These are phyloP conservation scores for Pyxicephalus adspersus DNA, from an alignment of 2,113 vertebrate genomes.

Conservation along the genomic window DNA sequence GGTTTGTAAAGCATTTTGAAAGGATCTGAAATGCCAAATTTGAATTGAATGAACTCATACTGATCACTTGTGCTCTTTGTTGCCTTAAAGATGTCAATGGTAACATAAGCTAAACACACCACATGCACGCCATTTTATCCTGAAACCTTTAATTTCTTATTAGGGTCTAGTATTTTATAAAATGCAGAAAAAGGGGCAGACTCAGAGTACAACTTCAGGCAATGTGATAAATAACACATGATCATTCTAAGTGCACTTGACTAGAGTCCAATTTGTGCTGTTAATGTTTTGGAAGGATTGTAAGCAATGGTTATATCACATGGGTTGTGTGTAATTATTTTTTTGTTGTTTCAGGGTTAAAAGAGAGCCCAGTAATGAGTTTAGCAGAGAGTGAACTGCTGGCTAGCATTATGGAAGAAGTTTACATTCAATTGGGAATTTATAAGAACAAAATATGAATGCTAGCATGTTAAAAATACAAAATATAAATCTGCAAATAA, in stretches of 20 bases:
- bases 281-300: no score
- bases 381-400: constrained; percentile 78
- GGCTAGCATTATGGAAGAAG: constrained; percentile 79
- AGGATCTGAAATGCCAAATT: no score
- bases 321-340: background rate
- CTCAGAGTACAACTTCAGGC: no score
- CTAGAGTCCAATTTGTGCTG: background rate
- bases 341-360: constrained; percentile 72
- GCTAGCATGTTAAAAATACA: background rate
- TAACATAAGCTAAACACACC: background rate
- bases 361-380: constrained; percentile 79
- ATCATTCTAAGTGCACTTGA: background rate
- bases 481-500: background rate
- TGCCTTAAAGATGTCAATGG: background rate
- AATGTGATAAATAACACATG: background rate
- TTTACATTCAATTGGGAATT: constrained; percentile 75
- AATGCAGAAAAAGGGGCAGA: no score
- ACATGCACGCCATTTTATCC: no score
- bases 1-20: no score
- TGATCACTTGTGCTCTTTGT: background rate
- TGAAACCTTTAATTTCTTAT: no score
- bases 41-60: no score
- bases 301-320: background rate
- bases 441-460: background rate
- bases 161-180: no score